Conservation (phyloP, 2,797 vertebrate species). For the Mus spretus region DNA sequence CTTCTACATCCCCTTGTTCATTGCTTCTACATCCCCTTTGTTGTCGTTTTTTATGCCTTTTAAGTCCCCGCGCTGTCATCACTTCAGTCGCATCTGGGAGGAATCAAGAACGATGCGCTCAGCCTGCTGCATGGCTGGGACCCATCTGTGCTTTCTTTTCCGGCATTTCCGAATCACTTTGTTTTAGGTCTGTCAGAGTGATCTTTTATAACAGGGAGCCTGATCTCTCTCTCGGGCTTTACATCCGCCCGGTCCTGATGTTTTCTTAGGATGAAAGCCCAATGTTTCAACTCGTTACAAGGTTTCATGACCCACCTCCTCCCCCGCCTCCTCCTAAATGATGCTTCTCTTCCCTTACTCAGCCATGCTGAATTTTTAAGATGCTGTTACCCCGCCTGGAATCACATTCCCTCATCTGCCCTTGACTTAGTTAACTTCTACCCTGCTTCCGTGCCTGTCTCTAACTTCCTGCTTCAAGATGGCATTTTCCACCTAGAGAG, state of each 20-base stretch:
- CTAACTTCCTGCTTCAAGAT: not conserved
- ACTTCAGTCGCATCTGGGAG: conserved; percentile 24
- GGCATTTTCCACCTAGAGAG: not conserved
- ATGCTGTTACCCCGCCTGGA: not conserved
- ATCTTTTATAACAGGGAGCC: not conserved
- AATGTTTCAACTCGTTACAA: not conserved
- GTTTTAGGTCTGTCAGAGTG: not conserved
- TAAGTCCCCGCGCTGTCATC: not conserved
- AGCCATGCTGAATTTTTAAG: not conserved
- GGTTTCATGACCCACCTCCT: not conserved
- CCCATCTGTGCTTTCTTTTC: not conserved
- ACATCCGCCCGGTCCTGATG: not conserved
- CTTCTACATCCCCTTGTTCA: not conserved
- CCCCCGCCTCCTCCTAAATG: not conserved
- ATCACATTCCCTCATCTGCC: not conserved
- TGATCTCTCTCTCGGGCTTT: not conserved
- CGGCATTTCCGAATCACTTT: not conserved
- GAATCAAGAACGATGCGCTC: not conserved
- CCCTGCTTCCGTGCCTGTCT: not conserved
- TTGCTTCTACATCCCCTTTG: not conserved
- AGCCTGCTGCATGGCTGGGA: not conserved
- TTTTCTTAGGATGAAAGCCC: conserved; percentile 28
- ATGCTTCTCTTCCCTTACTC: not conserved
- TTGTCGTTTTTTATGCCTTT: not conserved
- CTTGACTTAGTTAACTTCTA: not conserved